Base-by-base conservation (phyloP, 2,797 vertebrate species). In the Loris lydekkerianus region DNA sequence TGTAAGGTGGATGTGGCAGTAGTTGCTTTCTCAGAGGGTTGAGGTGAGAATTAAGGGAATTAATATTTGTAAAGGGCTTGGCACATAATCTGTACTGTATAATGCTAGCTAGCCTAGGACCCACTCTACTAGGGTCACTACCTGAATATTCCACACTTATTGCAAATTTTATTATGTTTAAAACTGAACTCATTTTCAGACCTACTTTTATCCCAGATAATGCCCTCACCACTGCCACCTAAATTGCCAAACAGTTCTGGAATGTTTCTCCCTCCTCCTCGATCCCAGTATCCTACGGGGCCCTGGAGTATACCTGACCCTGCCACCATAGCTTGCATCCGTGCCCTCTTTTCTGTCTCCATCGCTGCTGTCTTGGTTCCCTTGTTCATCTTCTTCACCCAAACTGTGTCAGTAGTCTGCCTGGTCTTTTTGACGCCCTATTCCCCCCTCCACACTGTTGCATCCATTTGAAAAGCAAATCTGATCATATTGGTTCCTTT, bases 1-100 rank as follows among this genome's bases (percentile, higher is more conserved):
- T 31, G 31, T 85, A 70, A 72, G 49, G 20, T 58, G 8, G 27
- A 31, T 6, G 49, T 20, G 83, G 61, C 21, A 53, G 21, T 17
- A n/a, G 87, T 81, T 85, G 37, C 25, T 49, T 0, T 86, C 69
- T 89, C 75, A 31, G 1, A 40, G 56, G 37, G 81, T 34, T 27
- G 7, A 43, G 46, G 21, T 29, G 9, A 76, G 15, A 21, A 40
- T 85, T 31, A 53, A 37, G 15, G 7, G 11, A 61, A 18, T 61
- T 83, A 31, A 9, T 78, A 17, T 61, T 69, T 65, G 18, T 72
- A 31, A 67, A 53, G 46, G 15, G 15, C 31, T 13, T 40, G n/a
- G 21, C 80, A 10, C 0, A 0, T 14, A 40, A 3, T 1, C 0
- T 18, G 72, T 2, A 1, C 29, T 18, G 0, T 34, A 0, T 23